Evolutionary conservation across 2,888 invertebrate species (phyloP).

Genomic region (Epistrophe eligans): DNA sequence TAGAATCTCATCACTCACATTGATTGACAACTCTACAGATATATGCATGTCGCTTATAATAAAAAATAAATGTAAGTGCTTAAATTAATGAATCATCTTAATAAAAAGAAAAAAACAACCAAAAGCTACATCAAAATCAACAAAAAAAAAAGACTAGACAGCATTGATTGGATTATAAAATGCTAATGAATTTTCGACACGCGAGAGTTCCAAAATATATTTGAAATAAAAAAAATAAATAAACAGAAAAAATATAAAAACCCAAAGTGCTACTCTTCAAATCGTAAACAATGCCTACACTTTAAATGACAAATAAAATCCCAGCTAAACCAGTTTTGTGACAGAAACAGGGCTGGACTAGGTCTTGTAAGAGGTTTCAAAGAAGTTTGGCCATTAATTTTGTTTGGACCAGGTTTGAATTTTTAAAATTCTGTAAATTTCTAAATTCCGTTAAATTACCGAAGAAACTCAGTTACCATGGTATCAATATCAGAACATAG

Average conservation of each 20-base stretch:
- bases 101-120: not conserved
- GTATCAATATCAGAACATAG: too few species aligned
- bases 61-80: not conserved
- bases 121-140: too few species aligned
- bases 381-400: not conserved
- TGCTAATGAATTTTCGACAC: slow-evolving; percentile 34
- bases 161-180: slow-evolving; percentile 26
- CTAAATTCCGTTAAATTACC: too few species aligned
- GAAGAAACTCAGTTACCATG: too few species aligned
- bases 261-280: slow-evolving; percentile 8
- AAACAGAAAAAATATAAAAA: slow-evolving; percentile 9
- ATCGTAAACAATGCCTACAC: slow-evolving; percentile 11
- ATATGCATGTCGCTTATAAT: not conserved
- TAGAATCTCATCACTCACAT: slow-evolving; percentile 5
- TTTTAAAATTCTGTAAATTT: too few species aligned
- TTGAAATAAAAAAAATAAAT: not conserved
- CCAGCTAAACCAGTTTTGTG: slow-evolving; percentile 58
- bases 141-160: slow-evolving; percentile 1
- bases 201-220: slow-evolving; percentile 11
- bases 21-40: not conserved
- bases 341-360: not conserved
- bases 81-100: slow-evolving; percentile 24
- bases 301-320: slow-evolving; percentile 6
- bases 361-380: not conserved
- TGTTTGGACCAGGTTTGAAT: not conserved